phyloP scores from a whole-genome alignment of 2,113 vertebrate species.

The Clupea harengus region DNA sequence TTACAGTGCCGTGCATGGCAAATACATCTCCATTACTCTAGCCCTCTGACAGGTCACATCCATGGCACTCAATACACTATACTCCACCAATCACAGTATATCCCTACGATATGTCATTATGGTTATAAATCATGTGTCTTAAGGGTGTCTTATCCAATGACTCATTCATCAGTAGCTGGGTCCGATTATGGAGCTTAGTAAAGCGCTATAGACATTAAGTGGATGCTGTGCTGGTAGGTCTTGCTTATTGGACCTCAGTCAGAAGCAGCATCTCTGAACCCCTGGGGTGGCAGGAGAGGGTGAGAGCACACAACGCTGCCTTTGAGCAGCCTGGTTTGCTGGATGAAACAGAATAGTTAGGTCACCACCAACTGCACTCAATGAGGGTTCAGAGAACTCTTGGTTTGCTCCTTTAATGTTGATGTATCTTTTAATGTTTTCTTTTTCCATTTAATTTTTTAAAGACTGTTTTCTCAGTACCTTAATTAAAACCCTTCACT shows the following conservation, averaged over 20 bases:
- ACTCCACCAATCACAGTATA: background rate
- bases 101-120: background rate
- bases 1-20: background rate
- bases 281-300: background rate
- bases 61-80: background rate
- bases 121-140: background rate
- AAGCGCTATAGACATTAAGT: no score
- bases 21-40: background rate
- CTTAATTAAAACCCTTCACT: background rate
- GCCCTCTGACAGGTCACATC: background rate
- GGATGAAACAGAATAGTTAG: slow-evolving; percentile 7
- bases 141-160: background rate
- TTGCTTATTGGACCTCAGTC: background rate
- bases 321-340: background rate
- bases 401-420: background rate
- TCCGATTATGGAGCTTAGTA: background rate
- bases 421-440: background rate
- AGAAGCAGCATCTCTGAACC: background rate
- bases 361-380: background rate
- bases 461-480: background rate
- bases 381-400: background rate
- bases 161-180: background rate
- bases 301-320: background rate
- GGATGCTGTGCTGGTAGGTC: slow-evolving; percentile 4
- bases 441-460: background rate